Evolutionary conservation across 2,888 invertebrate species (phyloP).

Genomic region (Exephanes ischioxanthus): DNA sequence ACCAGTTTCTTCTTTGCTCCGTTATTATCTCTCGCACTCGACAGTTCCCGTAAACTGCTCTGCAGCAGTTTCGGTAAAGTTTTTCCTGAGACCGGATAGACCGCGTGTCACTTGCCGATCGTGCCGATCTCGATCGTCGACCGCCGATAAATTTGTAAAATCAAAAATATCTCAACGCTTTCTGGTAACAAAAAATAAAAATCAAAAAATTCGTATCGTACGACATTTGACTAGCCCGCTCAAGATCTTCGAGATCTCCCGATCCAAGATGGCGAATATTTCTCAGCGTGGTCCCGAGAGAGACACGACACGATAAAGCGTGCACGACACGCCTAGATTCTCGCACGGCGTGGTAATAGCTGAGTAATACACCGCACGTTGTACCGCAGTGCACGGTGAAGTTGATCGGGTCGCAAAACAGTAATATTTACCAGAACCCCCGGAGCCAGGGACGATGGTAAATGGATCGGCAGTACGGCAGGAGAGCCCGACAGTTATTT

Average conservation of each 20-base stretch:
- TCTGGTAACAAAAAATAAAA: neutral
- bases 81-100: no score
- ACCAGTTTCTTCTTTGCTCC: constrained; percentile 77
- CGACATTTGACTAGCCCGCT: neutral
- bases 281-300: constrained; percentile 47
- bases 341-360: constrained; percentile 25
- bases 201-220: neutral
- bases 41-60: no score
- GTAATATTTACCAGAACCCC: constrained; percentile 1
- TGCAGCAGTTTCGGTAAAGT: no score
- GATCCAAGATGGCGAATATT: constrained; percentile 54
- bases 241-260: neutral
- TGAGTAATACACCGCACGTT: neutral
- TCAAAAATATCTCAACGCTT: no score
- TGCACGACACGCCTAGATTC: constrained; percentile 42
- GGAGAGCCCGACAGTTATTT: neutral
- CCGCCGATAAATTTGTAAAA: no score
- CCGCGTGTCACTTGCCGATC: no score
- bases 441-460: neutral
- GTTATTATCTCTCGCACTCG: no score
- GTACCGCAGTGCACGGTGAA: neutral
- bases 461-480: constrained; percentile 6
- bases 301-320: constrained; percentile 33
- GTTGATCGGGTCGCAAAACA: constrained; percentile 3
- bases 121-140: no score